phyloP scores from a whole-genome alignment of 1,140 invertebrate genomes.

The Ectropis grisescens region DNA sequence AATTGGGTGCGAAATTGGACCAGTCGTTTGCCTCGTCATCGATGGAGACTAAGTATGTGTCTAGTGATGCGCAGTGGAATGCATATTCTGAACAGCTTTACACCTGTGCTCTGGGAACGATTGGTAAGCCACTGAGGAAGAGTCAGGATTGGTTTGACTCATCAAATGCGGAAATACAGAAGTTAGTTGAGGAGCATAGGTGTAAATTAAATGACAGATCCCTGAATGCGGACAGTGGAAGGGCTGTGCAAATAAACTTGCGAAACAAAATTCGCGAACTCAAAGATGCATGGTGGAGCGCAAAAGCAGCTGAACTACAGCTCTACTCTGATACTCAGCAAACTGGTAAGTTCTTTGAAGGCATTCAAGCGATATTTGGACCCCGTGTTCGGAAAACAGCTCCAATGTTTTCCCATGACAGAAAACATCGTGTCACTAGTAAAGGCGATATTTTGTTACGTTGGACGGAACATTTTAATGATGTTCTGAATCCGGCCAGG shows the following conservation, averaged over 20 bases:
- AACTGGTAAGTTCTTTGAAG: no score
- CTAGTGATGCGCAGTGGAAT: no score
- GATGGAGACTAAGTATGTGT: no score
- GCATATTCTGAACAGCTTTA: conserved; percentile 4
- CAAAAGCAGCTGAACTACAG: conserved; percentile 14
- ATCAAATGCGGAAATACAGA: conserved; percentile 5
- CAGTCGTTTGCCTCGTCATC: conserved; percentile 3
- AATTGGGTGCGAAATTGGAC: conserved; percentile 3
- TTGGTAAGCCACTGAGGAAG: conserved; percentile 9
- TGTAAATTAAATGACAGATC: not conserved
- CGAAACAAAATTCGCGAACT: conserved; percentile 11
- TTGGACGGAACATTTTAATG: conserved; percentile 13
- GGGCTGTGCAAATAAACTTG: conserved; percentile 1
- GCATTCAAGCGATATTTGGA: no score
- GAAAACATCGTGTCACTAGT: conserved; percentile 4
- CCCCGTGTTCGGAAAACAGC: conserved; percentile 6
- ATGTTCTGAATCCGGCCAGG: conserved; percentile 11
- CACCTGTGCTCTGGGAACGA: conserved; percentile 1
- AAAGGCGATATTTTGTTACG: conserved; percentile 3
- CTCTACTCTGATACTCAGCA: conserved; percentile 13
- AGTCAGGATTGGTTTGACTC: conserved; percentile 12
- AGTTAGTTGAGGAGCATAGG: conserved; percentile 7
- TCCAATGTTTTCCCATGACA: conserved; percentile 9
- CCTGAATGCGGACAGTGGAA: not conserved
- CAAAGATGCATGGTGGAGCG: conserved; percentile 11